These are phyloP conservation scores for Hyles euphorbiae DNA, from an alignment of 1,140 invertebrate genomes.

Conservation along the genomic window DNA sequence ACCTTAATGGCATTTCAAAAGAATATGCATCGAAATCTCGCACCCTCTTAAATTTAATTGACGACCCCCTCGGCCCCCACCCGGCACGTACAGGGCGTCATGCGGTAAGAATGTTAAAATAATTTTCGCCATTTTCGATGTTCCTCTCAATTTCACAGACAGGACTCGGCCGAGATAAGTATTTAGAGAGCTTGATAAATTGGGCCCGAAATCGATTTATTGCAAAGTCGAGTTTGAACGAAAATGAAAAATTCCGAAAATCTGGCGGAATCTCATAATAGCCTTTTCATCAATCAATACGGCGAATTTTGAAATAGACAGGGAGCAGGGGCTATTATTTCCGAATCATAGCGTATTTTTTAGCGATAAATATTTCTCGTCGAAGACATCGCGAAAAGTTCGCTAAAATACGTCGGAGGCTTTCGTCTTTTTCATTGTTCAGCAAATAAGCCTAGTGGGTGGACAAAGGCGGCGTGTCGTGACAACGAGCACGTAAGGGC, in stretches of 20 bases:
- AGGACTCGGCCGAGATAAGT: constrained; percentile 41
- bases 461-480: constrained; percentile 68
- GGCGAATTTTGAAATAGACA: constrained; percentile 51
- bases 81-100: constrained; percentile 10
- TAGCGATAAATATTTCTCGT: constrained; percentile 36
- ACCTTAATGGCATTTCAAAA: constrained; percentile 24
- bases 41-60: constrained; percentile 30
- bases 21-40: constrained; percentile 23
- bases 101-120: constrained; percentile 40
- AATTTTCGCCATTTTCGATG: constrained; percentile 43
- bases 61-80: constrained; percentile 13
- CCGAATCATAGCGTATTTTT: constrained; percentile 41
- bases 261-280: constrained; percentile 59
- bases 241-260: constrained; percentile 65
- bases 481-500: constrained; percentile 66
- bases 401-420: constrained; percentile 53
- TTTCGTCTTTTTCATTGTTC: constrained; percentile 71
- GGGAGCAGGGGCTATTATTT: constrained; percentile 38
- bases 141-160: constrained; percentile 53
- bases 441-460: constrained; percentile 72
- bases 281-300: constrained; percentile 63
- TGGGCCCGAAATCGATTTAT: constrained; percentile 57
- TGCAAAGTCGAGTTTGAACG: constrained; percentile 44
- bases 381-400: constrained; percentile 24
- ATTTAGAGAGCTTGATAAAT: constrained; percentile 64